These are phyloP conservation scores for Acanthaster planci DNA, from an alignment of 35 echinoderm and acorn worm genomes.

Conservation along the genomic window DNA sequence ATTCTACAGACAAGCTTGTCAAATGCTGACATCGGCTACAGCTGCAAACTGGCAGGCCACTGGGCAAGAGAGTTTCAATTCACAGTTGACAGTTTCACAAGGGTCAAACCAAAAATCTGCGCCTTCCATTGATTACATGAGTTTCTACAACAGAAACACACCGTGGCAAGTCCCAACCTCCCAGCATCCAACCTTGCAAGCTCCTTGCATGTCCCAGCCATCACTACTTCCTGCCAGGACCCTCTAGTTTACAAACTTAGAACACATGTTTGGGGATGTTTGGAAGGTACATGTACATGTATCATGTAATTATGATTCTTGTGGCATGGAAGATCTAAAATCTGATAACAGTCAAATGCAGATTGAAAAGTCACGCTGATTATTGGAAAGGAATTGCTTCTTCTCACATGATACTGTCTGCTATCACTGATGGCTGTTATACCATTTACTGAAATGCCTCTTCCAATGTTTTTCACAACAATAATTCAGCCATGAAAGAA, in stretches of 20 bases:
- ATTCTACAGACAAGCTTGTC: neutral
- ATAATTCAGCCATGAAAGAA: constrained; percentile 5
- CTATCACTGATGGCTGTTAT: neutral
- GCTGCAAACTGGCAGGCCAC: neutral
- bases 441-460: neutral
- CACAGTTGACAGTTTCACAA: neutral
- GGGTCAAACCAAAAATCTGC: neutral
- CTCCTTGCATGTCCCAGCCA: neutral
- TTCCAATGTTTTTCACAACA: neutral
- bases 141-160: neutral
- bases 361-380: neutral
- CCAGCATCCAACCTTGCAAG: neutral
- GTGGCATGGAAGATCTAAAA: neutral
- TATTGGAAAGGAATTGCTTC: neutral
- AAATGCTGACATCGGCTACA: constrained; percentile 4
- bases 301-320: neutral
- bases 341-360: constrained; percentile 5
- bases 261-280: constrained; percentile 7
- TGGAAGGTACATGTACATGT: constrained; percentile 11
- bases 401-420: constrained; percentile 4
- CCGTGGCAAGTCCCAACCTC: neutral
- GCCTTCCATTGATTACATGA: neutral
- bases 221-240: neutral
- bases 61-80: constrained; percentile 5
- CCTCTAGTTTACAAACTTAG: neutral